Evolutionary conservation across 2,113 vertebrate genomes (phyloP).

Genomic region (Megalops atlanticus): DNA sequence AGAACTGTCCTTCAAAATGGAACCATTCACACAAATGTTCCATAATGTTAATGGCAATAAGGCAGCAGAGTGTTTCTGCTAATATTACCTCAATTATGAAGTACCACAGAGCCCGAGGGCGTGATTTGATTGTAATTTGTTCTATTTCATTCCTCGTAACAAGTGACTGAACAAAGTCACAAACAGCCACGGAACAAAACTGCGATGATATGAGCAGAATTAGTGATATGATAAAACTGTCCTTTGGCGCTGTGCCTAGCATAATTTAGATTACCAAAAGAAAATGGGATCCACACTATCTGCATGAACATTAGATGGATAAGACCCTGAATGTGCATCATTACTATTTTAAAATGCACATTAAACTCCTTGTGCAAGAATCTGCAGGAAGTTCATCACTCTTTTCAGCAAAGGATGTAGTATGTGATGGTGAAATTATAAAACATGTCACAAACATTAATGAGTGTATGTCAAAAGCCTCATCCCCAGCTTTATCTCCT

Average conservation of each 20-base stretch:
- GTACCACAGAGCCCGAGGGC: slow-evolving; percentile 14
- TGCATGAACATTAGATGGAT: too few species aligned
- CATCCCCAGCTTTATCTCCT: too few species aligned
- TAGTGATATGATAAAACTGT: background rate
- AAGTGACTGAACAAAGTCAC: background rate
- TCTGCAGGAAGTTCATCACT: too few species aligned
- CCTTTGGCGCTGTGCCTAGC: background rate
- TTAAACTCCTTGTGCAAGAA: too few species aligned
- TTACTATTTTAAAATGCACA: too few species aligned
- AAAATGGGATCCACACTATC: background rate
- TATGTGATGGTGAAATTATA: too few species aligned
- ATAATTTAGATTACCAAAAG: background rate
- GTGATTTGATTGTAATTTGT: background rate
- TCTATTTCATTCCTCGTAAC: background rate
- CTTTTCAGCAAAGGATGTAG: too few species aligned
- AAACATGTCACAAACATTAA: too few species aligned
- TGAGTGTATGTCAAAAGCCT: too few species aligned
- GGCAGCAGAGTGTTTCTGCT: slow-evolving; percentile 5
- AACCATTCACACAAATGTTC: slow-evolving; percentile 15
- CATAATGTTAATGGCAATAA: slow-evolving; percentile 16
- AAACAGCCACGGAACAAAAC: slow-evolving; percentile 20
- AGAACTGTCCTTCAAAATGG: background rate
- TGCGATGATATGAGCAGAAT: background rate
- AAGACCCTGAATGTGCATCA: too few species aligned
- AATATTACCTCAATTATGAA: slow-evolving; percentile 27